Evolutionary conservation across 2,888 invertebrate species (phyloP), one percentile per base, ranked within the genome.

Genomic region (Branchipolynoe longqiensis): DNA sequence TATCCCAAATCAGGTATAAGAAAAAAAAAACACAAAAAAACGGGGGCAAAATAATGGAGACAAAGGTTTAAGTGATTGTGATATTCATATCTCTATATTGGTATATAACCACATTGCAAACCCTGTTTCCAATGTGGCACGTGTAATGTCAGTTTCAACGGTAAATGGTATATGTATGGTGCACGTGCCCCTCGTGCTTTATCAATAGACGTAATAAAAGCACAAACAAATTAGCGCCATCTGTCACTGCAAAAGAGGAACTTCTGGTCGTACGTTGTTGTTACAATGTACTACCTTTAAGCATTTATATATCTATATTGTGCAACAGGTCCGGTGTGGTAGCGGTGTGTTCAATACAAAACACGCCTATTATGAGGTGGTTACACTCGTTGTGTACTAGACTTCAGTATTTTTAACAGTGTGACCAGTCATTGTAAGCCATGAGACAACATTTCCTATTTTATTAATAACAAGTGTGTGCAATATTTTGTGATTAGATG

Each of bases 401-500:
- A 78, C 28, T 78, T 78, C 78, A 78, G 78, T 78, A 78, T 78
- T 78, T 78, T 78, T 78, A 78, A 78, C 78, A 25, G 78, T 69
- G 78, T 54, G 33, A 62, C 38, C 36, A 62, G 40, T 83, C 62
- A 62, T 62, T 62, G 62, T 54, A 48, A 69, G 48, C 64, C 48
- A 48, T 31, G 36, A 83, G 40, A 48, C 25, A 31, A 18, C 73
- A 69, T 83, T 84, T 73, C 69, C 69, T 64, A 84, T 84, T 69
- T 69, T 84, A 69, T 83, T 38, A 41, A 83, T 78, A 41, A 25
- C 31, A 62, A 84, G 59, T 28, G 84, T 84, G 84, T 84, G 84
- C 84, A 84, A 84, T 84, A 84, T 73, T 54, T 58, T 74, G 78
- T 69, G 56, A 58, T 38, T 73, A 62, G 69, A 73, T 14, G 56